Evolutionary conservation across 2,113 vertebrate species (phyloP).

Genomic region (Erythrolamprus reginae): DNA sequence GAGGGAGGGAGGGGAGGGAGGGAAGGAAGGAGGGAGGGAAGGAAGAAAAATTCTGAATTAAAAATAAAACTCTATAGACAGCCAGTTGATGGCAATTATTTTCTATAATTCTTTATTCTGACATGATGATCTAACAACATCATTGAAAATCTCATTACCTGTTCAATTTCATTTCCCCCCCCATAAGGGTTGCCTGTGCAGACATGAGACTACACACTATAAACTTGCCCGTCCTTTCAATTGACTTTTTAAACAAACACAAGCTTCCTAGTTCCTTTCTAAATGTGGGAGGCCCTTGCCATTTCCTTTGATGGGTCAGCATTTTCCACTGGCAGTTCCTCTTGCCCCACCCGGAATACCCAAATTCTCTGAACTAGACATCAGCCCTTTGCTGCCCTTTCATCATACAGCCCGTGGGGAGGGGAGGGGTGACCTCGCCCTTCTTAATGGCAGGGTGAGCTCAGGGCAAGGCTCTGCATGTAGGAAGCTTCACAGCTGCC

Average conservation of each 20-base stretch:
- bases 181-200: not conserved
- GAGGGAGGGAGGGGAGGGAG: not conserved
- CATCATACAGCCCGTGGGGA: not conserved
- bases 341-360: not conserved
- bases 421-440: not conserved
- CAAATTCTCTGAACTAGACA: not conserved
- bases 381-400: not conserved
- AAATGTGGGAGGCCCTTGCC: not conserved
- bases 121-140: not conserved
- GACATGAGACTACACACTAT: not conserved
- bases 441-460: not conserved
- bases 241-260: not conserved
- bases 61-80: not conserved
- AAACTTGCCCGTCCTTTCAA: not conserved
- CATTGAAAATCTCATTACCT: not conserved
- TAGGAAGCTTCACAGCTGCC: not conserved
- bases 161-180: not conserved
- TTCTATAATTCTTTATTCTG: not conserved
- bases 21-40: not conserved
- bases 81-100: not conserved
- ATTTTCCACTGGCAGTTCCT: too few relatives aligned
- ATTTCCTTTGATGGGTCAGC: not conserved
- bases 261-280: not conserved
- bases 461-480: not conserved
- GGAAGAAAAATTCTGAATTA: not conserved